A percentile compares a stretch with the other conserved stretches of the same genome.
These are phyloP conservation scores for Phataginus tricuspis DNA, from an alignment of 2,797 vertebrate genomes.

Conservation along the genomic window DNA sequence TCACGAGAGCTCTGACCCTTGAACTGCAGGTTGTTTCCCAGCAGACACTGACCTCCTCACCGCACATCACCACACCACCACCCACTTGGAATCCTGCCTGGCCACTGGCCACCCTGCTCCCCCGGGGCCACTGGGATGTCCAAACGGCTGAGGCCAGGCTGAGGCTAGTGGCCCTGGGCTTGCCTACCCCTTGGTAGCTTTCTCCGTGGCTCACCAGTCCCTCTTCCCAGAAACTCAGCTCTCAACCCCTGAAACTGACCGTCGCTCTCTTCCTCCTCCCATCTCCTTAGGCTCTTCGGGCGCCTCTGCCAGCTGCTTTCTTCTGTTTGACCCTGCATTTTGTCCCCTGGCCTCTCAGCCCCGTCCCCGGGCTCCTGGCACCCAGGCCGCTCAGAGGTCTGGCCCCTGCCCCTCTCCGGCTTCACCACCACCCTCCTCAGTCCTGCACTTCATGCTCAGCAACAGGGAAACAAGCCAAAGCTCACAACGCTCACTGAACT, in stretches of 20 bases:
- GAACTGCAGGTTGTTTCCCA: background rate
- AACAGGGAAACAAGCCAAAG: background rate
- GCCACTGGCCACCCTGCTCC: background rate
- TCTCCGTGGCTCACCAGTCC: background rate
- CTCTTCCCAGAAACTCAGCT: background rate
- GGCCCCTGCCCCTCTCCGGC: background rate
- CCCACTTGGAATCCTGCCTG: background rate
- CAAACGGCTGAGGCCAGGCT: background rate
- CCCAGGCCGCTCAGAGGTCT: background rate
- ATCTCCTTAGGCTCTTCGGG: background rate
- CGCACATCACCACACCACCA: background rate
- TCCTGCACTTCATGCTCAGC: background rate
- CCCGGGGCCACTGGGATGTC: background rate
- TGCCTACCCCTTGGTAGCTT: background rate
- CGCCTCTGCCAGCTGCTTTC: background rate
- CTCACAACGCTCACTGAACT: background rate
- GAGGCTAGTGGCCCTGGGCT: background rate
- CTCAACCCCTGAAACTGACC: background rate
- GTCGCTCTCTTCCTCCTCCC: background rate
- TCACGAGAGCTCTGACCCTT: background rate
- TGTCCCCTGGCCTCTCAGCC: background rate
- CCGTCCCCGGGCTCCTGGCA: background rate
- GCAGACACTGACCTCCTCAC: background rate
- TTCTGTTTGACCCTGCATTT: background rate
- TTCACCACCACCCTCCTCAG: background rate